These are phyloP conservation scores for Polyommatus icarus DNA, from an alignment of 2,888 invertebrate species.

Conservation along the genomic window DNA sequence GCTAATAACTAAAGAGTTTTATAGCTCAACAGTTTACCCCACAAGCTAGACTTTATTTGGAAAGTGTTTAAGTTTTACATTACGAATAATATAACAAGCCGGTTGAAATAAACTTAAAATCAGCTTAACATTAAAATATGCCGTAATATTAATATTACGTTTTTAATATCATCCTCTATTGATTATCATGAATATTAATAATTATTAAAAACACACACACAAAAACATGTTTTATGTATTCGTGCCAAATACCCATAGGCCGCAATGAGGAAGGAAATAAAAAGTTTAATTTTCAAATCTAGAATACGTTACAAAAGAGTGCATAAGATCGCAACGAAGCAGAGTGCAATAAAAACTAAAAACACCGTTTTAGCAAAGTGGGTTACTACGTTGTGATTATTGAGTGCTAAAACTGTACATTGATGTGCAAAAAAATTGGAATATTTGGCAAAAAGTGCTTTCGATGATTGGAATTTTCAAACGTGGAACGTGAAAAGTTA, in stretches of 20 bases:
- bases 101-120: no score
- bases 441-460: background rate
- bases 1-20: no score
- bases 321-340: conserved; percentile 2
- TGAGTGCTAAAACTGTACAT: background rate
- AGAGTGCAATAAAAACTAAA: background rate
- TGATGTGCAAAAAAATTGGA: background rate
- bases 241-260: background rate
- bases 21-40: no score
- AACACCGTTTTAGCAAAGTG: background rate
- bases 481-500: background rate
- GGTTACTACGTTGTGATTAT: background rate
- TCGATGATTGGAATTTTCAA: background rate
- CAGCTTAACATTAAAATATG: background rate
- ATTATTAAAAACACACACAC: background rate
- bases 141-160: background rate
- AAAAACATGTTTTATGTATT: background rate
- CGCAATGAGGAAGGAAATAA: background rate
- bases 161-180: background rate
- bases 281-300: background rate
- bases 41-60: no score
- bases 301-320: conserved; percentile 16
- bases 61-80: no score
- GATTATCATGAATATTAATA: background rate
- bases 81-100: no score